phyloP scores from a whole-genome alignment of 1,140 invertebrate species.

The Drosophila sturtevanti region DNA sequence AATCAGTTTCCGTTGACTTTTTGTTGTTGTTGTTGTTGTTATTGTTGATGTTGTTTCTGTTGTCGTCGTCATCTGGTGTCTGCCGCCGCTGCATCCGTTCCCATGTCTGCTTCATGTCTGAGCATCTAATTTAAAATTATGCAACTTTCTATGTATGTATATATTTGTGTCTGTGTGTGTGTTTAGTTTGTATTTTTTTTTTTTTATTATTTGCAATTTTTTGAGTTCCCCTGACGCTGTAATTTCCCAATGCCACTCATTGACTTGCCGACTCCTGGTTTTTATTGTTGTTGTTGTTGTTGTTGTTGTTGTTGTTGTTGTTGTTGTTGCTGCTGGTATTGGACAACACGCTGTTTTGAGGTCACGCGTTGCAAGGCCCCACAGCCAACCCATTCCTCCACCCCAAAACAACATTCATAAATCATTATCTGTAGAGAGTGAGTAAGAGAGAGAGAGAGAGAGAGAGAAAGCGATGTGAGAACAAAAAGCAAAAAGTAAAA shows the following conservation, averaged over 20 bases:
- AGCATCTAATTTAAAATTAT: constrained; percentile 78
- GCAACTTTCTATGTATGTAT: constrained; percentile 42
- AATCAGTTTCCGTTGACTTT: constrained; percentile 49
- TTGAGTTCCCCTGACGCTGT: constrained; percentile 29
- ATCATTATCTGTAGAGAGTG: constrained; percentile 66
- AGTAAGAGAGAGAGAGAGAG: constrained; percentile 24
- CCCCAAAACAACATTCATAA: constrained; percentile 67
- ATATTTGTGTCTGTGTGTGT: neutral
- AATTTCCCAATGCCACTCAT: constrained; percentile 68
- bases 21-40: constrained; percentile 15
- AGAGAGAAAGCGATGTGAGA: constrained; percentile 12
- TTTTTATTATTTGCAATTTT: constrained; percentile 21
- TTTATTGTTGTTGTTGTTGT: constrained; percentile 20
- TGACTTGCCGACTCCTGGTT: constrained; percentile 52
- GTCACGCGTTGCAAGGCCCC: constrained; percentile 75
- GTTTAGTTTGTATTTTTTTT: constrained; percentile 10
- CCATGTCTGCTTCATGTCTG: constrained; percentile 67
- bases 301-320: constrained; percentile 41
- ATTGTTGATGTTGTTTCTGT: neutral
- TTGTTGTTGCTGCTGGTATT: constrained; percentile 43
- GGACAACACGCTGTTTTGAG: constrained; percentile 59
- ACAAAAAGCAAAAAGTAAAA: neutral
- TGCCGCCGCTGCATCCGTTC: constrained; percentile 23
- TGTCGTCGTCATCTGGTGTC: constrained; percentile 23
- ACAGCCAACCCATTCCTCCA: constrained; percentile 1